These are phyloP conservation scores for Leptonema lineaticorne DNA, from an alignment of 1,140 invertebrate genomes.

Conservation along the genomic window DNA sequence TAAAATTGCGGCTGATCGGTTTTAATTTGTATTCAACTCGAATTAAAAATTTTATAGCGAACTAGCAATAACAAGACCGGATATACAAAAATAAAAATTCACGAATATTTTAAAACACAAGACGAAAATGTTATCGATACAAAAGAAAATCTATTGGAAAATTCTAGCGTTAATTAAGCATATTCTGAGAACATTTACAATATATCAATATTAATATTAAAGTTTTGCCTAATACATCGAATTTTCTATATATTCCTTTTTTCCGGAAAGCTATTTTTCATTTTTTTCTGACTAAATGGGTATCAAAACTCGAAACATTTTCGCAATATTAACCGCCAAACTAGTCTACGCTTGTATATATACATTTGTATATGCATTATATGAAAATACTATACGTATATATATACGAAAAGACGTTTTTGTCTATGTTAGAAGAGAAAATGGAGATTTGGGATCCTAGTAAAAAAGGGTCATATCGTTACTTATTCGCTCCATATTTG, in stretches of 20 bases:
- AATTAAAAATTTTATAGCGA: too few species aligned
- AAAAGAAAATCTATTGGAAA: not conserved
- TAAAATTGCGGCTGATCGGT: slow-evolving; percentile 6
- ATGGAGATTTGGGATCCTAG: not conserved
- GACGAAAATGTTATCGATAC: not conserved
- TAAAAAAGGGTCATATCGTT: not conserved
- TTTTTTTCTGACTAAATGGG: too few species aligned
- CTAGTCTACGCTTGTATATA: too few species aligned
- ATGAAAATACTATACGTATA: too few species aligned
- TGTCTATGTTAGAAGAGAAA: not conserved
- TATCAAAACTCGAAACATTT: too few species aligned
- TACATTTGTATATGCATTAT: too few species aligned
- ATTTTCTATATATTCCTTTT: too few species aligned
- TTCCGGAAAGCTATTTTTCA: too few species aligned
- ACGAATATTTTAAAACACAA: too few species aligned
- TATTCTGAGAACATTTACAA: not conserved
- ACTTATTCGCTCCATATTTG: not conserved
- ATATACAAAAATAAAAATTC: too few species aligned
- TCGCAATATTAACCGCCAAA: too few species aligned
- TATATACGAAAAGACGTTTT: not conserved
- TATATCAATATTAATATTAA: not conserved
- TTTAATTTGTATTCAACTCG: not conserved
- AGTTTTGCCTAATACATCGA: not conserved
- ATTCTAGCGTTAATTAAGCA: not conserved
- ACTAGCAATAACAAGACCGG: too few species aligned